Evolutionary conservation across 1,140 invertebrate species (phyloP), one percentile per base, ranked within the genome.

Genomic region (Drosophila baimaii): DNA sequence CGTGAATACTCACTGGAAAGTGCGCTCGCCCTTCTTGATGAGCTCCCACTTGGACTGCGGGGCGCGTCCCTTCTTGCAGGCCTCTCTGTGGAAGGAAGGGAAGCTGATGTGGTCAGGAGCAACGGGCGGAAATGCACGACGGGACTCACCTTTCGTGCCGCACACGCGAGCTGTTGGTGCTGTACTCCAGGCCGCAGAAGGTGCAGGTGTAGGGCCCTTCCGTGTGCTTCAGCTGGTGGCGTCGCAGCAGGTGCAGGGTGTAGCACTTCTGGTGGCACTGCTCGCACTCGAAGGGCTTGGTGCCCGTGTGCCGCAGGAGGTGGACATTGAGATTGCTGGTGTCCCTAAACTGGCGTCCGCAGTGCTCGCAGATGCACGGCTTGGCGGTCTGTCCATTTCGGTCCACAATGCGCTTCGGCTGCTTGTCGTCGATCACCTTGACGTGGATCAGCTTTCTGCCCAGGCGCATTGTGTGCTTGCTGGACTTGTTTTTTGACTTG

Each of bases 321-420:
- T 88, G 83, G 2, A 88, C 80, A 54, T 88, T 79, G 2, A 88
- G 77, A 54, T 88, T 88, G 31, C 83, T 88, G 21, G 71, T 76
- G 33, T 88, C 83, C 8, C 76, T 73, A 19, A 88, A 88, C 35
- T 88, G 83, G 10, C 83, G 68, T 5, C 83, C 83, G 37, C 83
- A 88, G 43, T 89, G 80, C 57, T 88, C 83, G 59, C 83, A 88
- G 17, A 88, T 88, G 46, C 83, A 88, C 6, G 84, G 83, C 6
- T 88, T 70, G 7, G 77, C 63, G 1, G 62, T 73, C 37, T 73
- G 84, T 3, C 83, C 39, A 8, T 88, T 74, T 4, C 79, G 65
- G 66, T 89, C 84, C 27, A 88, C 80, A 54, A 88, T 88, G 1
- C 83, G 84, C 27, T 88, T 88, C 3, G 83, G 79, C 12, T 89